These are phyloP conservation scores for Murina feae DNA, from an alignment of 2,113 vertebrate species.

Conservation along the genomic window DNA sequence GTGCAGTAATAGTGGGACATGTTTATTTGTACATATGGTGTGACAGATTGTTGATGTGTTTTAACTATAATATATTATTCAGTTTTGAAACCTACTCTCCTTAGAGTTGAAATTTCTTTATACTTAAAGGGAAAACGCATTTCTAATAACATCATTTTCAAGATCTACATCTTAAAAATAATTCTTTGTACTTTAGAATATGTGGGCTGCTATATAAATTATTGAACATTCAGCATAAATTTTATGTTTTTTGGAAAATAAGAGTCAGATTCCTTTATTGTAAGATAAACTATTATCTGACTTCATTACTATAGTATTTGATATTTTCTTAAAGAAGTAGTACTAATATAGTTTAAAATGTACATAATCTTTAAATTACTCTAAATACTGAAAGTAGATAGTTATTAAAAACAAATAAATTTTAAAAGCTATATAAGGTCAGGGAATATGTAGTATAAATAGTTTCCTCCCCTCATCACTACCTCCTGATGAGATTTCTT, in stretches of 20 bases:
- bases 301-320: background rate
- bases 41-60: slow-evolving; percentile 56
- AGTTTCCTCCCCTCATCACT: background rate
- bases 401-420: slow-evolving; percentile 18
- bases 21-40: slow-evolving; percentile 62
- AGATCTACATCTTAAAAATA: background rate
- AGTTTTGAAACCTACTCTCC: slow-evolving; percentile 53
- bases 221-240: background rate
- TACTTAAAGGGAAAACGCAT: slow-evolving; percentile 32
- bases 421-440: background rate
- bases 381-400: background rate
- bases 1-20: background rate
- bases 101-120: slow-evolving; percentile 19
- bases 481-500: background rate
- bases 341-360: background rate
- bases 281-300: background rate
- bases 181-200: slow-evolving; percentile 11
- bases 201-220: background rate
- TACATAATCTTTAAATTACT: background rate
- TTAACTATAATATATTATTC: slow-evolving; percentile 36
- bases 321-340: slow-evolving; percentile 33
- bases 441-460: background rate
- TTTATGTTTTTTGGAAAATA: background rate
- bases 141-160: slow-evolving; percentile 25
- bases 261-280: slow-evolving; percentile 32